Conservation (phyloP, 1,140 invertebrate genomes). For the Harlomillsia oculata region DNA sequence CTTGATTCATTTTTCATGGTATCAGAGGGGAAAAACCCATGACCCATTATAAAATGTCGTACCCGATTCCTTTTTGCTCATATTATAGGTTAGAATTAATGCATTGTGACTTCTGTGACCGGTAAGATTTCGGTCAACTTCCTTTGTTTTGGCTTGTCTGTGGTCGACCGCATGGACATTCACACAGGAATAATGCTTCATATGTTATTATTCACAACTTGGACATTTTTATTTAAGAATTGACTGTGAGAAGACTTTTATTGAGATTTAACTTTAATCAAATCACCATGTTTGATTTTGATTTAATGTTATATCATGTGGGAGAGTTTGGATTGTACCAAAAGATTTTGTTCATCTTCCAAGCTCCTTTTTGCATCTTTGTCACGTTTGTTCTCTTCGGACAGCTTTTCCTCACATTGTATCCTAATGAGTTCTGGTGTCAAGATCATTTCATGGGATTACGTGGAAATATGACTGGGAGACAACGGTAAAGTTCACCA, state of each 20-base stretch:
- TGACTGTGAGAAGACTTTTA: no score
- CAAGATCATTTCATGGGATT: background rate
- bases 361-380: constrained; percentile 76
- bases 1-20: no score
- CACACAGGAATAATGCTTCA: background rate
- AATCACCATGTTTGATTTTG: constrained; percentile 52
- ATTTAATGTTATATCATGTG: constrained; percentile 69
- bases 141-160: background rate
- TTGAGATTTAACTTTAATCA: background rate
- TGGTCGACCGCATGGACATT: no score
- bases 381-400: constrained; percentile 77
- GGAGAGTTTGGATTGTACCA: constrained; percentile 84
- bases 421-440: constrained; percentile 22
- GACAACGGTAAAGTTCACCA: no score
- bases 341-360: constrained; percentile 67
- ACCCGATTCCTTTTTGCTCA: no score
- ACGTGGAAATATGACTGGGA: background rate
- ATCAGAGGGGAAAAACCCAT: no score
- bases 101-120: no score
- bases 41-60: no score
- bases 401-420: constrained; percentile 16
- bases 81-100: no score
- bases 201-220: background rate
- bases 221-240: background rate
- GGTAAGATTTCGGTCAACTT: no score